These are phyloP conservation scores for Glyptemys insculpta DNA, from an alignment of 2,797 vertebrate genomes.

Conservation along the genomic window DNA sequence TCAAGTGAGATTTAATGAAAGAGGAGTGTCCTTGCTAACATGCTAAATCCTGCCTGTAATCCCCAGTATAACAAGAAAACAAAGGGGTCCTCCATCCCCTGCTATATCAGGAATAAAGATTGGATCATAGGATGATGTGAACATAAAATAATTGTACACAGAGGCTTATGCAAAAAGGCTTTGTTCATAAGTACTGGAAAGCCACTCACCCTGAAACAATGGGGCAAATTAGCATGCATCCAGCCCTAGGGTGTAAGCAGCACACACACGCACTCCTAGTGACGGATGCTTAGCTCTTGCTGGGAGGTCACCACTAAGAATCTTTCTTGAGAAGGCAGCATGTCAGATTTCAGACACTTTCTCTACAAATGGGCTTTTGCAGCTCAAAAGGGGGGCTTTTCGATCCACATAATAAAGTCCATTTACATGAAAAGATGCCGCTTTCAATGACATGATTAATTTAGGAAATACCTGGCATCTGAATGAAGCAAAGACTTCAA, in stretches of 20 bases:
- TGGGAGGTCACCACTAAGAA: constrained; percentile 83
- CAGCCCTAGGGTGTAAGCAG: constrained; percentile 79
- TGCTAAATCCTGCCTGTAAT: constrained; percentile 75
- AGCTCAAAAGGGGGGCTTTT: constrained; percentile 78
- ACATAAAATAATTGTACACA: constrained; percentile 82
- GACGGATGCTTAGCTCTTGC: constrained; percentile 86
- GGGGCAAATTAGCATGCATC: constrained; percentile 87
- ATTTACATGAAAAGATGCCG: constrained; percentile 87
- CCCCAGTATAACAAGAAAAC: constrained; percentile 70
- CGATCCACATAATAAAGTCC: constrained; percentile 82
- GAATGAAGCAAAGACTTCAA: constrained; percentile 82
- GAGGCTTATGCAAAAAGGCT: constrained; percentile 83
- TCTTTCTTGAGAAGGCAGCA: constrained; percentile 82
- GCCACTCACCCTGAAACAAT: constrained; percentile 91
- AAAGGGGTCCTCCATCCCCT: constrained; percentile 73
- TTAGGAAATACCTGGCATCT: constrained; percentile 88
- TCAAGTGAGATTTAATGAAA: constrained; percentile 76
- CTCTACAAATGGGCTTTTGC: constrained; percentile 79
- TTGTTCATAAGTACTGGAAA: constrained; percentile 89
- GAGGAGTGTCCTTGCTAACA: constrained; percentile 65
- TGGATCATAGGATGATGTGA: constrained; percentile 81
- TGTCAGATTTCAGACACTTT: constrained; percentile 83
- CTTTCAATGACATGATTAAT: constrained; percentile 88
- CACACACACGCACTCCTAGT: constrained; percentile 65
- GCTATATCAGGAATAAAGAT: constrained; percentile 66